Percentiles rank a stretch among this genome's conserved stretches.
Conservation (phyloP, 2,113 vertebrate species). For the Aythya baeri region DNA sequence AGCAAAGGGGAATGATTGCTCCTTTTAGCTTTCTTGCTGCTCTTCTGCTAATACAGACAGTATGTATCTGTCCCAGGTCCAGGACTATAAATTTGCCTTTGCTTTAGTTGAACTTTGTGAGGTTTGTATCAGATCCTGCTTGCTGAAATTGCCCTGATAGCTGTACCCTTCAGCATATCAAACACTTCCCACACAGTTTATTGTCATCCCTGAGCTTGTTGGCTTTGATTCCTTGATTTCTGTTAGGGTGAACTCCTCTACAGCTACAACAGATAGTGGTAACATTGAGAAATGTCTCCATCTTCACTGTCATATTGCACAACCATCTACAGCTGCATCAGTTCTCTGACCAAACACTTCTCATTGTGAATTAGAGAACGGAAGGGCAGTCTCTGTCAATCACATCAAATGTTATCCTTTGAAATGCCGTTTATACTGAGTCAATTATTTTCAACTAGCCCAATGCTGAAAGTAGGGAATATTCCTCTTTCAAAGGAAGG, state of each 20-base stretch:
- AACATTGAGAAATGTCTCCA: neutral
- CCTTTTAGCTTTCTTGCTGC: neutral
- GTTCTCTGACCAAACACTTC: neutral
- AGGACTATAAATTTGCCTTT: neutral
- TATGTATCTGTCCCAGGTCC: neutral
- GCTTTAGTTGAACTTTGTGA: neutral
- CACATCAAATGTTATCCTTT: neutral
- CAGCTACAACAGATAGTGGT: neutral
- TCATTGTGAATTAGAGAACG: neutral
- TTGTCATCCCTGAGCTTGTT: neutral
- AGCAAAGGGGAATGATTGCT: neutral
- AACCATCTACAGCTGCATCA: neutral
- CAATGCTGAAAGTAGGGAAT: neutral
- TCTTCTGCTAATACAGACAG: neutral
- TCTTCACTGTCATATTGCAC: neutral
- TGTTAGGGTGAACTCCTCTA: neutral
- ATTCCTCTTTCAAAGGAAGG: neutral
- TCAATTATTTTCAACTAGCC: neutral
- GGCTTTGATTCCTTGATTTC: neutral
- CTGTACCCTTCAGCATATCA: neutral
- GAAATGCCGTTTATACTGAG: neutral
- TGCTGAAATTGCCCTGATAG: neutral
- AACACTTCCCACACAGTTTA: neutral
- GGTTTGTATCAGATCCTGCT: neutral
- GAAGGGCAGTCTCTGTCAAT: neutral